Evolutionary conservation across 2,888 invertebrate genomes (phyloP), one percentile per base, ranked within the genome.

Genomic region (Sthenelais limicola): DNA sequence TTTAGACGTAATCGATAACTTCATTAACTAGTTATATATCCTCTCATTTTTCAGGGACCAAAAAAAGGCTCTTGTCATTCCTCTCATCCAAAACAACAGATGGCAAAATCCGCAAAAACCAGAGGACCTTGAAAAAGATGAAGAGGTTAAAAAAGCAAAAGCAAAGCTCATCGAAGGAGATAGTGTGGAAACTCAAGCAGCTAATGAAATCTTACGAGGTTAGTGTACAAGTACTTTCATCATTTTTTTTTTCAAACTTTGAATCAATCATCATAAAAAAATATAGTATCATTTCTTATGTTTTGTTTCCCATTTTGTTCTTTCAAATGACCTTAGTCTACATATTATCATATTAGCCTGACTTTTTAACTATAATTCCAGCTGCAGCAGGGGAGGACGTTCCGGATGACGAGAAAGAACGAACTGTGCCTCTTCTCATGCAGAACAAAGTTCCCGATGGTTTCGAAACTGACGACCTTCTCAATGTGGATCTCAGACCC

Each of bases 371-470:
- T 49, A 4, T 47, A 7, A 28, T 69, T 32, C 24, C 38, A 71
- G 72, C 71, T 49, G 68, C 56, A 49, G 77, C 73, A 73, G 71
- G 43, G 56, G 68, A 43, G 58, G 38, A 24, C 43, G 58, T 49
- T 69, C 54, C 48, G 52, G 73, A 67, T 38, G 51, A 35, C 18
- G 58, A 32, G 62, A 54, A 68, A 38, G 2, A 30, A 21, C 33
- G 30, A 33, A 68, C 5, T 15, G 86, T 89, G 71, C 89, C 89
- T 0, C 79, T 89, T 21, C 80, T 89, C 47, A 83, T 89, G 81
- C 84, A 86, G 75, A 89, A 89, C 79, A 85, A 85, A 75, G 82
- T 89, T 26, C 89, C 89, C n/a, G 87, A 85, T 21, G 89, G 89
- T 0, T 89, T 80, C 81, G 89, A 89, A 78, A 86, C 88, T 3